These are phyloP conservation scores for Elysia crispata DNA, from an alignment of 2,888 invertebrate species.

Conservation along the genomic window DNA sequence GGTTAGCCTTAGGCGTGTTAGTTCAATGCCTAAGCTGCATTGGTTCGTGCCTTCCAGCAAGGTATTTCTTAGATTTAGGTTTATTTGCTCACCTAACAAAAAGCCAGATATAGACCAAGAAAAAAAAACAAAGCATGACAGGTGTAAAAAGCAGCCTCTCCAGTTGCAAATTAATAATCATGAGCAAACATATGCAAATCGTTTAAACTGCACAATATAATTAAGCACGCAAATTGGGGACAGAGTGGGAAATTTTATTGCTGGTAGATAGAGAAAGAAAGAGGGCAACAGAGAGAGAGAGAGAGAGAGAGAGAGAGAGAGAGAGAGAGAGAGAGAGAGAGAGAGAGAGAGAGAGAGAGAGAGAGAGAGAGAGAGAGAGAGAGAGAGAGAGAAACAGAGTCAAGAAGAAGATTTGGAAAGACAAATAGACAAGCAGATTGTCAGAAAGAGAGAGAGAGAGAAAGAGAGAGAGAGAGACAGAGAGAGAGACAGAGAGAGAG, in stretches of 20 bases:
- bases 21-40: too few relatives aligned
- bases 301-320: conserved; percentile 2
- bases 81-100: too few relatives aligned
- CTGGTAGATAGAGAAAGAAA: background rate
- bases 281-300: background rate
- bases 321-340: conserved; percentile 18
- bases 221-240: too few relatives aligned
- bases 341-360: background rate
- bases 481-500: background rate
- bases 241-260: too few relatives aligned
- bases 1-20: background rate
- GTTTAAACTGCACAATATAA: too few relatives aligned
- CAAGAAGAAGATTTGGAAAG: background rate
- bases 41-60: too few relatives aligned
- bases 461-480: background rate
- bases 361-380: conserved; percentile 22
- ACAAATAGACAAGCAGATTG: background rate
- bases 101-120: too few relatives aligned
- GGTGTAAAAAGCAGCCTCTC: too few relatives aligned
- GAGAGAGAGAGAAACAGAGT: background rate
- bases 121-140: too few relatives aligned
- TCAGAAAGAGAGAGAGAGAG: conserved; percentile 2
- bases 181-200: too few relatives aligned
- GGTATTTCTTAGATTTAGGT: too few relatives aligned
- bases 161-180: too few relatives aligned